Evolutionary conservation across 2,113 vertebrate species (phyloP).

Genomic region (Tricholaema leucomelas): DNA sequence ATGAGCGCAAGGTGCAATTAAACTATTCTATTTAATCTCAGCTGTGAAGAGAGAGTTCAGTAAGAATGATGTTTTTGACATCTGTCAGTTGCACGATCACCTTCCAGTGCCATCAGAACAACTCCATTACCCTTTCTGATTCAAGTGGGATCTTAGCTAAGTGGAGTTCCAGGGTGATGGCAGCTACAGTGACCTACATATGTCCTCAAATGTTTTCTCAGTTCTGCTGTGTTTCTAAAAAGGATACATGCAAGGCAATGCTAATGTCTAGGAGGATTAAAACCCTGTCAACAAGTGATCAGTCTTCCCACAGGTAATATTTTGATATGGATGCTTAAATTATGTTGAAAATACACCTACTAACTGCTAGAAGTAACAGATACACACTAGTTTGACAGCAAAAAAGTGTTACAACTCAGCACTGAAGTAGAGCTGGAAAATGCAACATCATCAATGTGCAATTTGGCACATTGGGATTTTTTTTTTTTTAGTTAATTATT

Average conservation of each 20-base stretch:
- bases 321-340: constrained; percentile 5
- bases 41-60: neutral
- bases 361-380: neutral
- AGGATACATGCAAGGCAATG: neutral
- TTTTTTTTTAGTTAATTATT: neutral
- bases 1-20: constrained; percentile 10
- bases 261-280: neutral
- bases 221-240: constrained; percentile 23
- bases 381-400: neutral
- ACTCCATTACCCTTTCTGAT: constrained; percentile 45
- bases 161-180: constrained; percentile 22
- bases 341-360: neutral
- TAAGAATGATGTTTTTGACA: constrained; percentile 35
- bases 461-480: neutral
- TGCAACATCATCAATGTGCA: neutral
- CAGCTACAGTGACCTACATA: constrained; percentile 25
- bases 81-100: constrained; percentile 34
- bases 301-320: neutral
- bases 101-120: neutral
- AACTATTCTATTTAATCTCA: constrained; percentile 12
- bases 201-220: constrained; percentile 4
- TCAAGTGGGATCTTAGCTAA: constrained; percentile 36
- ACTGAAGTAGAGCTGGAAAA: neutral
- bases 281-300: neutral
- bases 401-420: neutral